Evolutionary conservation across 2,113 vertebrate species (phyloP).

Genomic region (Terrapene triunguis): DNA sequence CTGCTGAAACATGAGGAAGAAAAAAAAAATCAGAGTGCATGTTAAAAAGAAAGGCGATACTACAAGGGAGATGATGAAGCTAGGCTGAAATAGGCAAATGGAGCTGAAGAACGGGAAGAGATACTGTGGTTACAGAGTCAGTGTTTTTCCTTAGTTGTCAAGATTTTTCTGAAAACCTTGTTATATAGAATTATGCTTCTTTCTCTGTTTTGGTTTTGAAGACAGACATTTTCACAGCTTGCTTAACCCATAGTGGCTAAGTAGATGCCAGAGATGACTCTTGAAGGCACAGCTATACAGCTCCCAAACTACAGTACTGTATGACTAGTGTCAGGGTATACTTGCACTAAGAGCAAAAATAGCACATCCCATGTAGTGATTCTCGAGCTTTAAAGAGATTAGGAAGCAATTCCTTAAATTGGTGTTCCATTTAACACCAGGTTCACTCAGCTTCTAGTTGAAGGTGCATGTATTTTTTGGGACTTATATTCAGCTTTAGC

Average conservation of each 20-base stretch:
- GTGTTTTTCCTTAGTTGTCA: neutral
- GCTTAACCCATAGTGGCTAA: neutral
- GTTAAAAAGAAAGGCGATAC: neutral
- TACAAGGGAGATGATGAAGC: neutral
- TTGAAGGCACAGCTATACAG: neutral
- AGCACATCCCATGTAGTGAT: conserved; percentile 58
- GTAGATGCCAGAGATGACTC: neutral
- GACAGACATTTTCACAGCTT: neutral
- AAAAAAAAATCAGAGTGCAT: neutral
- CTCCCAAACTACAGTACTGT: neutral
- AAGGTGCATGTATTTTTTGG: neutral
- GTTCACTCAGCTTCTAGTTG: conserved; percentile 25
- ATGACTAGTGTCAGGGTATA: neutral
- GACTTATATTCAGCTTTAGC: conserved; percentile 43
- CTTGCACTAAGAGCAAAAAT: neutral
- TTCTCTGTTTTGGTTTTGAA: neutral
- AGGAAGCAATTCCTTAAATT: conserved; percentile 19
- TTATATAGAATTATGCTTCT: neutral
- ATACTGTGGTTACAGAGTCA: neutral
- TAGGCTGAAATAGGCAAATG: neutral
- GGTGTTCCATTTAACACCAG: conserved; percentile 32
- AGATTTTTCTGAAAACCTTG: neutral
- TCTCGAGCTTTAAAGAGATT: neutral
- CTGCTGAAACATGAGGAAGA: neutral
- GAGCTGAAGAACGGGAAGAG: neutral